Percentiles rank a stretch among this genome's conserved stretches.
phyloP scores from a whole-genome alignment of 1,140 invertebrate species.

The Lasioglossum baleicum region DNA sequence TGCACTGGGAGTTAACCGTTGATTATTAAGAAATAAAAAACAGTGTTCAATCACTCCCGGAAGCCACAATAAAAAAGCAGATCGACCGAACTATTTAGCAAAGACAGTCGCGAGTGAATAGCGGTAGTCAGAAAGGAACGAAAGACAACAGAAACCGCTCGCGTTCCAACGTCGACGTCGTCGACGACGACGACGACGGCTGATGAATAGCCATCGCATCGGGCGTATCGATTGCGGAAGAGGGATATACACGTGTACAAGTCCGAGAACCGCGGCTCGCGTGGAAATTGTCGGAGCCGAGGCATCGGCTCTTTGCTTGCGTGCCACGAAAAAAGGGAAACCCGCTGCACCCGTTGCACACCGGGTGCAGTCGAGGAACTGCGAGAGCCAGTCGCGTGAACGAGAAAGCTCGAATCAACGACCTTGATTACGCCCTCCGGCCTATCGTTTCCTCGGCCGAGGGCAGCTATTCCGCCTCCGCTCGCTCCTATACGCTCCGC shows the following conservation, averaged over 20 bases:
- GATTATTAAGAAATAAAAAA: too few relatives aligned
- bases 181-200: background rate
- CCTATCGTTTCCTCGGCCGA: background rate
- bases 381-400: conserved; percentile 22
- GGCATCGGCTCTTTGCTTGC: conserved; percentile 17
- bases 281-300: conserved; percentile 23
- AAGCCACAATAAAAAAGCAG: too few relatives aligned
- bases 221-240: conserved; percentile 28
- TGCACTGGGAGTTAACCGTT: too few relatives aligned
- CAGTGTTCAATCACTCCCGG: too few relatives aligned
- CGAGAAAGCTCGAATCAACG: conserved; percentile 22
- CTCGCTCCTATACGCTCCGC: too few relatives aligned
- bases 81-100: too few relatives aligned
- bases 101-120: background rate
- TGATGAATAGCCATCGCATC: conserved; percentile 13
- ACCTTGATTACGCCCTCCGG: conserved; percentile 24
- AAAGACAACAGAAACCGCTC: background rate
- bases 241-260: conserved; percentile 32
- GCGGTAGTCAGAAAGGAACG: background rate
- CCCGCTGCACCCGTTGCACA: background rate
- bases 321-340: conserved; percentile 17
- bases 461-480: background rate
- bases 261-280: conserved; percentile 3
- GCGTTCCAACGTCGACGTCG: background rate
- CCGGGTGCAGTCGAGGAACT: conserved; percentile 6